phyloP scores from a whole-genome alignment of 1,140 invertebrate species.

The Aphis gossypii region DNA sequence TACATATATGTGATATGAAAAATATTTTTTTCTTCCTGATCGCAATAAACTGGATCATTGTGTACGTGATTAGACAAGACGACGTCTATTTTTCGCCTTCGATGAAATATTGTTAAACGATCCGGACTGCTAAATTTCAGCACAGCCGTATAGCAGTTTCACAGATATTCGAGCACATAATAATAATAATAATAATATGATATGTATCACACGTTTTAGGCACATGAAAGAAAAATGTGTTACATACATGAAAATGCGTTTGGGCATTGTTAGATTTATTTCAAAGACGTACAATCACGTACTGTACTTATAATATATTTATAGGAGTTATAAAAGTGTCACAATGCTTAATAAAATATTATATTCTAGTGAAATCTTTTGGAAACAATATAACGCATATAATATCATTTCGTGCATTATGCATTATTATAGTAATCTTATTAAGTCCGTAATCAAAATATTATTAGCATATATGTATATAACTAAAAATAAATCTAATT shows the following conservation, averaged over 20 bases:
- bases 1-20: background rate
- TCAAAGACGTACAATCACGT: background rate
- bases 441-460: background rate
- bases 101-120: background rate
- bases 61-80: background rate
- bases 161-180: background rate
- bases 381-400: background rate
- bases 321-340: background rate
- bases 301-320: background rate
- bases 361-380: background rate
- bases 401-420: background rate
- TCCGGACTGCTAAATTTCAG: background rate
- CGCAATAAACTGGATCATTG: conserved; percentile 22
- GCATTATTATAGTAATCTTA: background rate
- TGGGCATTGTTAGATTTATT: background rate
- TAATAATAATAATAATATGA: background rate
- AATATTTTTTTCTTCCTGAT: background rate
- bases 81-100: background rate
- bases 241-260: background rate
- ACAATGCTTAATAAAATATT: background rate
- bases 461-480: background rate
- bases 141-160: background rate
- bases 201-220: background rate
- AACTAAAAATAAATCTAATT: background rate
- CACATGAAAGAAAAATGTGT: background rate